Evolutionary conservation across 2,888 invertebrate genomes (phyloP), one percentile per base, ranked within the genome.

Genomic region (Altica lythri): DNA sequence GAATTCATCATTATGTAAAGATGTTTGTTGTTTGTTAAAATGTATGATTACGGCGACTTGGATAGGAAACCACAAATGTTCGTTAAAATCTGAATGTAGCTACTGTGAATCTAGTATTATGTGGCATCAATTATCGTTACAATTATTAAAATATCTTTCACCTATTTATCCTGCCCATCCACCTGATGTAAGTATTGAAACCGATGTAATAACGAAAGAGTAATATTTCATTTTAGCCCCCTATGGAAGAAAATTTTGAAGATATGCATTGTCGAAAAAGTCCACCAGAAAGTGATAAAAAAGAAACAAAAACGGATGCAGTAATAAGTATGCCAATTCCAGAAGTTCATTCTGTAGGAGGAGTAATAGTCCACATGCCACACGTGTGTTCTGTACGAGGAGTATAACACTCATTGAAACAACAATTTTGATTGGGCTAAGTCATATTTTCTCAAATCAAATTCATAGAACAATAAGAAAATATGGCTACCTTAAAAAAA

Each of bases 21-120:
- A 90, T 68, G 85, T 90, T 60, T 85, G 86, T 50, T 81, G 86
- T 46, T 76, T 93, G 25, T 77, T 93, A 62, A 86, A 88, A 66
- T 83, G 85, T 61, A 90, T 91, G 83, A 81, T 92, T 29, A 83
- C 84, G 1, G 84, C 88, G 3, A 84, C 86, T 13, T 89, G 90
- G 83, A 83, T 85, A 53, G 87, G 85, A 44, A 81, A 80, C 58
- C 85, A 85, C 63, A 75, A 78, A 10, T 86, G 86, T 68, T 78
- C 77, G 22, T 69, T 79, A 4, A 81, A 80, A 75, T 84, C 75
- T 22, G 94, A 95, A 72, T 98, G 97, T 71, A 85, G 88, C 46
- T 92, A 91, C 73, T 98, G 97, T 77, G 95, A 95, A 73, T 90
- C 94, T 50, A 88, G 90, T 18, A 90, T 95, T 22, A 89, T 95